Percentiles rank a stretch among this genome's conserved stretches.
Evolutionary conservation across 2,888 invertebrate genomes (phyloP).

Genomic region (Stenodema calcarata): DNA sequence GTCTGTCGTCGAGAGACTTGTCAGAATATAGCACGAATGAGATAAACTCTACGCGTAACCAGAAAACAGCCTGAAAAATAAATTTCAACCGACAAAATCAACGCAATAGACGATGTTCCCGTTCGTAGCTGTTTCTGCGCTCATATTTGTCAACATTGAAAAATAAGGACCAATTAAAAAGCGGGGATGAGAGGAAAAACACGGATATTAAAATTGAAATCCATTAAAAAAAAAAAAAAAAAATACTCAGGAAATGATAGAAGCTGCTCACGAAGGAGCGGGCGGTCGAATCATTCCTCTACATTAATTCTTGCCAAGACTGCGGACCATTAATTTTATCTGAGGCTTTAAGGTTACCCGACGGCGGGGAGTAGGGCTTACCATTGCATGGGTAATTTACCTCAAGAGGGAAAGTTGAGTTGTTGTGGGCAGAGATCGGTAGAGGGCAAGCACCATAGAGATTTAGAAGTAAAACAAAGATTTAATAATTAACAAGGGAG

Average conservation of each 20-base stretch:
- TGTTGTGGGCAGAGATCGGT: constrained; percentile 23
- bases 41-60: no score
- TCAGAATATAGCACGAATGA: no score
- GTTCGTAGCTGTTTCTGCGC: no score
- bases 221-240: background rate
- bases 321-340: constrained; percentile 44
- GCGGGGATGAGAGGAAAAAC: no score
- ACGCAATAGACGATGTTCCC: no score
- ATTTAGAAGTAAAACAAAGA: background rate
- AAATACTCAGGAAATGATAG: background rate
- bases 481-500: background rate
- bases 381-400: constrained; percentile 42
- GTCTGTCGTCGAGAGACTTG: no score
- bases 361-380: background rate
- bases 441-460: background rate
- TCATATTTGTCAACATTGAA: no score
- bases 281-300: constrained; percentile 33
- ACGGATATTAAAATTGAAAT: background rate
- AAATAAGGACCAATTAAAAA: no score
- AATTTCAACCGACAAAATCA: no score
- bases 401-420: constrained; percentile 39
- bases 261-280: background rate
- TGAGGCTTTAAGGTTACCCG: constrained; percentile 26
- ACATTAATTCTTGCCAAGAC: constrained; percentile 43
- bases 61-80: no score